Evolutionary conservation across 37 sponge, comb jelly and placozoan genomes (phyloP).

Genomic region (Diacarnus erythraeanus): DNA sequence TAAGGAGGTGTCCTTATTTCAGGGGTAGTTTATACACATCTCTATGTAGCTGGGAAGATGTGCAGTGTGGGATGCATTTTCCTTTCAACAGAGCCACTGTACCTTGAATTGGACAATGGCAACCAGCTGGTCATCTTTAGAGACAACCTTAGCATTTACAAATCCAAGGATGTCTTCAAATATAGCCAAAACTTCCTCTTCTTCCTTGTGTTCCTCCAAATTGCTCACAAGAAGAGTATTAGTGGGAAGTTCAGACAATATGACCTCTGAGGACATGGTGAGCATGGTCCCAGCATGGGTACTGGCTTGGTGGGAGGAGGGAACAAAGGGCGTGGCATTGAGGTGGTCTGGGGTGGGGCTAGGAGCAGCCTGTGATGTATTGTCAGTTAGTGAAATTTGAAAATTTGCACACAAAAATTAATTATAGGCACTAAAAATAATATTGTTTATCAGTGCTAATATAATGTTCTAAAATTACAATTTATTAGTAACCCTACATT

Average conservation of each 20-base stretch:
- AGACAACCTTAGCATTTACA: neutral
- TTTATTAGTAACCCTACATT: too few relatives aligned
- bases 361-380: neutral
- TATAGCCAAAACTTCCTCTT: constrained; percentile 45
- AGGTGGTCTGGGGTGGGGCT: constrained; percentile 5
- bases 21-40: too few relatives aligned
- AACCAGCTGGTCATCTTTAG: neutral
- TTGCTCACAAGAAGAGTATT: constrained; percentile 80
- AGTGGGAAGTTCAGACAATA: constrained; percentile 26
- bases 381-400: too few relatives aligned
- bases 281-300: neutral
- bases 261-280: neutral
- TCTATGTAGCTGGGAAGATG: too few relatives aligned
- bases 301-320: neutral
- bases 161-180: constrained; percentile 1
- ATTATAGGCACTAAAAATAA: too few relatives aligned
- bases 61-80: too few relatives aligned
- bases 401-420: too few relatives aligned
- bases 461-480: too few relatives aligned
- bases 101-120: constrained; percentile 1
- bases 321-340: neutral
- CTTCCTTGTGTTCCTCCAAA: constrained; percentile 56
- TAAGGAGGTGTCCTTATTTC: too few relatives aligned
- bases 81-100: too few relatives aligned
- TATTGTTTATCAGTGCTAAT: too few relatives aligned